Percentiles rank a stretch among this genome's conserved stretches.
phyloP scores from a whole-genome alignment of 1,140 invertebrate genomes.

The Acromyrmex heyeri region DNA sequence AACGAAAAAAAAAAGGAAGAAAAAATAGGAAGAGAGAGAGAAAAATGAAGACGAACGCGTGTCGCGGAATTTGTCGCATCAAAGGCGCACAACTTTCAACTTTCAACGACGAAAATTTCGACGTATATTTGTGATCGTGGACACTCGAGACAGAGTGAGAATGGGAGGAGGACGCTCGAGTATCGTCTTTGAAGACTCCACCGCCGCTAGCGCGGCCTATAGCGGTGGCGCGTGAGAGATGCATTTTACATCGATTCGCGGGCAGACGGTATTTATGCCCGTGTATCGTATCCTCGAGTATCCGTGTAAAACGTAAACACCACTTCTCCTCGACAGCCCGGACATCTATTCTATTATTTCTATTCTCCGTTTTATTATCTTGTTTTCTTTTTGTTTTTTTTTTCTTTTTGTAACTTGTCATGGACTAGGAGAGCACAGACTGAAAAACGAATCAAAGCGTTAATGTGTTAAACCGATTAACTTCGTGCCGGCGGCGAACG shows the following conservation, averaged over 20 bases:
- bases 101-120: slow-evolving; percentile 33
- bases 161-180: slow-evolving; percentile 28
- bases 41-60: slow-evolving; percentile 1
- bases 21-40: slow-evolving; percentile 20
- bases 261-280: slow-evolving; percentile 50
- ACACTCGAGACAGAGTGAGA: slow-evolving; percentile 40
- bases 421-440: slow-evolving; percentile 86
- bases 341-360: slow-evolving; percentile 63
- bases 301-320: slow-evolving; percentile 52
- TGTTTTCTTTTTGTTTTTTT: slow-evolving; percentile 54
- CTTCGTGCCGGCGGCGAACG: slow-evolving; percentile 58
- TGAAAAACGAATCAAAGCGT: slow-evolving; percentile 85
- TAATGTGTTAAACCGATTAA: slow-evolving; percentile 75
- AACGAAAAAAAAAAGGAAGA: slow-evolving; percentile 17
- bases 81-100: slow-evolving; percentile 55
- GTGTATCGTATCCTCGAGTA: slow-evolving; percentile 65
- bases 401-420: slow-evolving; percentile 73
- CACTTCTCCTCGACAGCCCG: slow-evolving; percentile 75
- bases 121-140: slow-evolving; percentile 59
- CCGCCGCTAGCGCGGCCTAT: slow-evolving; percentile 29
- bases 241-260: slow-evolving; percentile 78
- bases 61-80: slow-evolving; percentile 39
- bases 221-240: slow-evolving; percentile 73
- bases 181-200: slow-evolving; percentile 57
- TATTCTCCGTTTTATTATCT: slow-evolving; percentile 52